Evolutionary conservation across 2,113 vertebrate species (phyloP).

Genomic region (Coptodon bakossiorum): DNA sequence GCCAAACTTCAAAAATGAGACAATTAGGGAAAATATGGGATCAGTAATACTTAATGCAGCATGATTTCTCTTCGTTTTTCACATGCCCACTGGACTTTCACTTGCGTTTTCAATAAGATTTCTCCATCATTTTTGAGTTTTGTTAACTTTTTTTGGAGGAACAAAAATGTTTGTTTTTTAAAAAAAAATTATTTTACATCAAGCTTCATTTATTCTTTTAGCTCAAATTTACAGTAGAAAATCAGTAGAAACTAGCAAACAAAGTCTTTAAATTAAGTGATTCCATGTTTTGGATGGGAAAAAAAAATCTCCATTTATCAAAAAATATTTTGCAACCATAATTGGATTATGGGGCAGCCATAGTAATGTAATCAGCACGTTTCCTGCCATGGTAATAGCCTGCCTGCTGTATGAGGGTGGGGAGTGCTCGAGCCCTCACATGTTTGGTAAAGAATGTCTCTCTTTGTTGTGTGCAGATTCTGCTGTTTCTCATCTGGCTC

Average conservation of each 20-base stretch:
- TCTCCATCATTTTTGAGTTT: neutral
- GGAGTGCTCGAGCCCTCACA: conserved; percentile 37
- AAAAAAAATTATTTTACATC: rapidly evolving
- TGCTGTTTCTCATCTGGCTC: conserved; percentile 46
- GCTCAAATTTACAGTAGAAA: neutral
- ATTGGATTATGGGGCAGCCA: conserved; percentile 64
- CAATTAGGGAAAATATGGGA: conserved; percentile 58
- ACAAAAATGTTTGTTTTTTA: neutral
- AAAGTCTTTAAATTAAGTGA: neutral
- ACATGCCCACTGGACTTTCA: conserved; percentile 30
- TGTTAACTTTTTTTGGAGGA: neutral
- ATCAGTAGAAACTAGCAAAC: neutral
- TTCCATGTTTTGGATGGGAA: neutral
- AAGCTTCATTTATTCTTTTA: neutral
- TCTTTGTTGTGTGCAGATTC: conserved; percentile 51
- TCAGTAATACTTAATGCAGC: conserved; percentile 47
- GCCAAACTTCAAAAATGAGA: conserved; percentile 41
- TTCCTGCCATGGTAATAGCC: conserved; percentile 61
- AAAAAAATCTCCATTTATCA: neutral
- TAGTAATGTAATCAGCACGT: conserved; percentile 68
- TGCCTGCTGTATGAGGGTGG: conserved; percentile 42
- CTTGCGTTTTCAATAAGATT: neutral
- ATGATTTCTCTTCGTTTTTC: conserved; percentile 27
- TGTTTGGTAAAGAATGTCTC: conserved; percentile 50
- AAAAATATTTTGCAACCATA: conserved; percentile 44